A percentile compares a stretch with the other conserved stretches of the same genome.
phyloP scores from a whole-genome alignment of 2,797 vertebrate species.

The Balearica regulorum region DNA sequence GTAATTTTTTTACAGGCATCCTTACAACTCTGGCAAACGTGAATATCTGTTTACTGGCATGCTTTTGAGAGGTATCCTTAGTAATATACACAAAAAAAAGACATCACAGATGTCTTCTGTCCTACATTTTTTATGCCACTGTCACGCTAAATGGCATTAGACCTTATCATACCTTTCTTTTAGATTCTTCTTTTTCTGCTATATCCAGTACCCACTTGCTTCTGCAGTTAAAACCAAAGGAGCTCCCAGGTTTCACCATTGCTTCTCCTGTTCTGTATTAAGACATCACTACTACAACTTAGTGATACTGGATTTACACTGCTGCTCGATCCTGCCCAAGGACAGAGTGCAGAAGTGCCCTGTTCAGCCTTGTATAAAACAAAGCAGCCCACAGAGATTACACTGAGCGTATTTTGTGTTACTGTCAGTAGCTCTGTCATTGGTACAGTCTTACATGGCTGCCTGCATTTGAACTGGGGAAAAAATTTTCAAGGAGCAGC shows the following conservation, averaged over 20 bases:
- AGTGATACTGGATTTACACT: neutral
- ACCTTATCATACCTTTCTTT: neutral
- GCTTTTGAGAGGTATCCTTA: neutral
- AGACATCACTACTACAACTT: neutral
- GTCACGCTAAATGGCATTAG: neutral
- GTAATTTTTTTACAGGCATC: conserved; percentile 5
- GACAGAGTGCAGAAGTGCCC: neutral
- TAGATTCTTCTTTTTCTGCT: neutral
- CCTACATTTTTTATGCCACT: conserved; percentile 15
- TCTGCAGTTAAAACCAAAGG: neutral
- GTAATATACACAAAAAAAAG: neutral
- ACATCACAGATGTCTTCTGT: conserved; percentile 11
- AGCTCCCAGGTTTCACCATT: neutral
- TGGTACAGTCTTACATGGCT: neutral
- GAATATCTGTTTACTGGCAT: neutral
- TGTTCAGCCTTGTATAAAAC: neutral
- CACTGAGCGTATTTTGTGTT: neutral
- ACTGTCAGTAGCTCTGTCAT: neutral
- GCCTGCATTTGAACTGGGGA: neutral
- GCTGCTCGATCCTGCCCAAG: neutral
- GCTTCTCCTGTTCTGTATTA: neutral
- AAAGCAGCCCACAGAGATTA: neutral
- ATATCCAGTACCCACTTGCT: neutral
- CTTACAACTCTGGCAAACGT: neutral
- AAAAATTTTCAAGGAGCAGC: neutral